phyloP scores from a whole-genome alignment of 2,888 invertebrate genomes.

The Lymantria monacha region DNA sequence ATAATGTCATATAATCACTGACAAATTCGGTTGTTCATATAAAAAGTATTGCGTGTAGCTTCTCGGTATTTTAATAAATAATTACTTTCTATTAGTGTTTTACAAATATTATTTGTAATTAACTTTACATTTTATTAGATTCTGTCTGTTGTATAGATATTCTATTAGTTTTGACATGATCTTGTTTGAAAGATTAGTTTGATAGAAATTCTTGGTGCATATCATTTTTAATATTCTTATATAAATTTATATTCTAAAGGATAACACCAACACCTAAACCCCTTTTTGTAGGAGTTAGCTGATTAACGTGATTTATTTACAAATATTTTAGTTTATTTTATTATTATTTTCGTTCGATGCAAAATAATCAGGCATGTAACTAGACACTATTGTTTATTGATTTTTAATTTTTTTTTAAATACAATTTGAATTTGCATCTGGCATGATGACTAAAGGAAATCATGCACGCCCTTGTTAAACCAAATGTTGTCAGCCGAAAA shows the following conservation, averaged over 20 bases:
- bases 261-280: conserved; percentile 50
- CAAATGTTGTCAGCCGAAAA: conserved; percentile 48
- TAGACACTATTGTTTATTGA: conserved; percentile 24
- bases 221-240: background rate
- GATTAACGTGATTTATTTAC: conserved; percentile 43
- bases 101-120: no score
- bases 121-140: no score
- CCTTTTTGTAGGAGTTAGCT: conserved; percentile 47
- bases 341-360: conserved; percentile 29
- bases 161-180: no score
- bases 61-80: no score
- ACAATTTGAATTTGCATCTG: conserved; percentile 20
- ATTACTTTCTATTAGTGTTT: no score
- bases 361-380: conserved; percentile 37
- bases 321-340: conserved; percentile 20
- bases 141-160: no score
- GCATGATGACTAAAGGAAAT: conserved; percentile 31
- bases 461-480: conserved; percentile 31
- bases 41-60: no score
- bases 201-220: background rate
- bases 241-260: background rate
- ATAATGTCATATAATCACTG: no score
- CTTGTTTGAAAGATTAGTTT: background rate
- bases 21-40: no score
- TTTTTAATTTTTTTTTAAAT: conserved; percentile 2